Evolutionary conservation across 2,888 invertebrate genomes (phyloP), one percentile per base, ranked within the genome.

Genomic region (Drosophila neutralis): DNA sequence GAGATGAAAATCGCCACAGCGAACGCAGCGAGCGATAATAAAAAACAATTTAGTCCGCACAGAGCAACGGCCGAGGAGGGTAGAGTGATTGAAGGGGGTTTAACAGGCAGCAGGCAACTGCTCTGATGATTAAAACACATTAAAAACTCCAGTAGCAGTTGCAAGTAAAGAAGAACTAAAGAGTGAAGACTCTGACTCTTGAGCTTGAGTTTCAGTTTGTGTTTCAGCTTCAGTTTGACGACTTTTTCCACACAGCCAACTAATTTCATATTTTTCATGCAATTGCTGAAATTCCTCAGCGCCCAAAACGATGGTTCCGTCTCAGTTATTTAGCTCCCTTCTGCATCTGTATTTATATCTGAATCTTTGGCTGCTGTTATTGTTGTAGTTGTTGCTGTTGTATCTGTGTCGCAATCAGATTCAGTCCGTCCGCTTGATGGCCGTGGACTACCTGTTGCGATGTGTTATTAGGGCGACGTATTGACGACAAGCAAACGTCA

Each of bases 121-220:
- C 78, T 80, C 71, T 75, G 91, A 90, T 92, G 93, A 93, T 92
- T 92, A 92, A 92, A 92, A 92, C 92, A 93, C 92, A 92, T 92
- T 92, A 92, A 92, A 45, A 92, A 92, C 88, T 91, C 91, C 92
- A 89, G 92, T 92, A 92, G 92, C 92, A 76, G 79, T 79, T 58
- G 72, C 42, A 40, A 54, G 56, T 36, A 21, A 57, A 36, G 21
- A 40, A 59, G 51, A 24, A 35, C 58, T 40, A 40, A 45, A 48
- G 59, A 49, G n/a, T 24, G 49, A 4, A 33, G 36, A 33, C 31
- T 21, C 29, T 40, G 53, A 42, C 11, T 42, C 21, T 42, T 48
- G 54, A 71, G 73, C 72, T 64, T 61, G 62, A 62, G 45, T 63
- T 6, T 45, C 24, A 45, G 45, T 45, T 45, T 66, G 45, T 29